phyloP scores from a whole-genome alignment of 1,140 invertebrate genomes.

The Phymorhynchus buccinoides region DNA sequence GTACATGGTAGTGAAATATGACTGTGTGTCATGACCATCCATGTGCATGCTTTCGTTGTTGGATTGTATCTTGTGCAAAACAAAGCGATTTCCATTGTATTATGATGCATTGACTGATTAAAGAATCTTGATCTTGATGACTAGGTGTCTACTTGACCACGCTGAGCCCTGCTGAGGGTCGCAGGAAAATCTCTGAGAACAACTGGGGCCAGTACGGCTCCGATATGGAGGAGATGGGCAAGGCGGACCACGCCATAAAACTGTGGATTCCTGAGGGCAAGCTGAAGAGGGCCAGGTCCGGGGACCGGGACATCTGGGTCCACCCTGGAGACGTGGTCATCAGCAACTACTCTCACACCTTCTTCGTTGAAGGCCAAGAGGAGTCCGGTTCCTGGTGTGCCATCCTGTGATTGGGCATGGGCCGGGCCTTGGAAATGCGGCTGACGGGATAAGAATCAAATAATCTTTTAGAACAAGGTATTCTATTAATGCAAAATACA shows the following conservation, averaged over 20 bases:
- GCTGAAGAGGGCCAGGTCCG: not conserved
- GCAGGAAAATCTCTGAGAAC: not conserved
- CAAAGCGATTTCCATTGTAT: too few species aligned
- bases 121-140: too few species aligned
- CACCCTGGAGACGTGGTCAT: not conserved
- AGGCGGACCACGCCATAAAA: not conserved
- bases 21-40: too few species aligned
- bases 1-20: too few species aligned
- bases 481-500: too few species aligned
- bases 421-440: too few species aligned
- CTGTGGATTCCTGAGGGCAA: not conserved
- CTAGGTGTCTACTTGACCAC: not conserved
- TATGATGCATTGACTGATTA: too few species aligned
- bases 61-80: too few species aligned
- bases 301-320: not conserved
- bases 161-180: not conserved
- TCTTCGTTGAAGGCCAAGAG: not conserved
- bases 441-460: too few species aligned
- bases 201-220: not conserved
- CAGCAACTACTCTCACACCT: not conserved
- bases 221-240: not conserved
- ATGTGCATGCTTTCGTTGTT: too few species aligned
- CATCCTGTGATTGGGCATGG: not conserved
- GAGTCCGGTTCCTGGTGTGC: not conserved
- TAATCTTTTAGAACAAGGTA: too few species aligned